Percentiles rank a stretch among this genome's conserved stretches.
Evolutionary conservation across 2,888 invertebrate genomes (phyloP).

Genomic region (Ormyrus nitidulus): DNA sequence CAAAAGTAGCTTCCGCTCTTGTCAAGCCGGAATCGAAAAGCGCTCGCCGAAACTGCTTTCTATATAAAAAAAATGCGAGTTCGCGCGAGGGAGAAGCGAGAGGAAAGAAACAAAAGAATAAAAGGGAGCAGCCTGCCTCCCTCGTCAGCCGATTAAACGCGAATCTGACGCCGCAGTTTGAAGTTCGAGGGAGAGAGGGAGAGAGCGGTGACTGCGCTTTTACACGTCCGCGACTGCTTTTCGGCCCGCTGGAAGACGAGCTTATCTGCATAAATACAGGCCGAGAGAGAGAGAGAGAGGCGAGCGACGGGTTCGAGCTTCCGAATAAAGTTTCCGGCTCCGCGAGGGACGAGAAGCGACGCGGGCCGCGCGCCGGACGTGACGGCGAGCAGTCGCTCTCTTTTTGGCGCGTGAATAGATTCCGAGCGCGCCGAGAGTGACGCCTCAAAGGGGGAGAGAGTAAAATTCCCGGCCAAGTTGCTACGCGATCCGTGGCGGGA

Average conservation of each 20-base stretch:
- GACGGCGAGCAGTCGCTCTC: background rate
- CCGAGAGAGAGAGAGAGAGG: background rate
- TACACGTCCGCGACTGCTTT: background rate
- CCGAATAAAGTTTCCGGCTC: constrained; percentile 50
- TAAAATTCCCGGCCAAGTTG: too few relatives aligned
- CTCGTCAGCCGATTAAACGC: constrained; percentile 32
- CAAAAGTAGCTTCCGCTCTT: constrained; percentile 15
- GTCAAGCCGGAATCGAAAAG: too few relatives aligned
- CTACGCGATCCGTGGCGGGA: too few relatives aligned
- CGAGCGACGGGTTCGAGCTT: background rate
- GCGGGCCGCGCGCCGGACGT: background rate
- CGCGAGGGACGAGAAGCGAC: constrained; percentile 2
- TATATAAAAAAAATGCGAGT: background rate
- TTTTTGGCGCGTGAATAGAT: background rate
- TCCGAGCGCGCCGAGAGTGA: background rate
- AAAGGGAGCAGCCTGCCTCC: background rate
- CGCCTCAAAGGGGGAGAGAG: constrained; percentile 12
- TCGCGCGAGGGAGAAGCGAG: background rate
- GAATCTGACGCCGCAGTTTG: constrained; percentile 30
- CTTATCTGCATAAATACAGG: constrained; percentile 52
- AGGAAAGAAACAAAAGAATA: background rate
- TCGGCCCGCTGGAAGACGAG: background rate
- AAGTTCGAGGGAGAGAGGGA: background rate
- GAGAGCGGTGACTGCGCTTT: constrained; percentile 7
- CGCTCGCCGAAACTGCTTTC: too few relatives aligned